These are phyloP conservation scores for Tetramorium bicarinatum DNA, from an alignment of 2,888 invertebrate species.

Conservation along the genomic window DNA sequence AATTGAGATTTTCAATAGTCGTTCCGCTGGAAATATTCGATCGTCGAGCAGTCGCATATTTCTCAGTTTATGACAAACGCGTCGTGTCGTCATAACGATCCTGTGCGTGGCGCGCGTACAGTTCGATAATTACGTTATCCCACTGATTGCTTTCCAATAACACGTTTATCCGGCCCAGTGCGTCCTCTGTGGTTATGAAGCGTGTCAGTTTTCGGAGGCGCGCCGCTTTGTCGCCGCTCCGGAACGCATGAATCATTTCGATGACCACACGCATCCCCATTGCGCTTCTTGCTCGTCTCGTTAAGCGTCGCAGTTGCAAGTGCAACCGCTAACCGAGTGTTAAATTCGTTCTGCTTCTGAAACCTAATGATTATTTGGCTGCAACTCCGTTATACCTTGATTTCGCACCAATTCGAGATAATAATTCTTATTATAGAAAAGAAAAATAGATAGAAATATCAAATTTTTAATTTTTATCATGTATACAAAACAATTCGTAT, in stretches of 20 bases:
- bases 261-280: constrained; percentile 48
- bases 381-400: not conserved
- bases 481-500: not conserved
- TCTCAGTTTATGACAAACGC: constrained; percentile 45
- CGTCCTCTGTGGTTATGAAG: constrained; percentile 74
- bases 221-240: constrained; percentile 60
- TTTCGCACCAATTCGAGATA: not conserved
- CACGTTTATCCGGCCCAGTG: constrained; percentile 71
- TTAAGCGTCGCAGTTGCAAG: constrained; percentile 43
- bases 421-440: not conserved
- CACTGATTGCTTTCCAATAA: constrained; percentile 75
- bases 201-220: constrained; percentile 72
- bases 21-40: constrained; percentile 26
- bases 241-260: constrained; percentile 57
- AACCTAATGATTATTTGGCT: not conserved
- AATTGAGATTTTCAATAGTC: constrained; percentile 13
- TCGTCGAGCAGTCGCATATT: constrained; percentile 23
- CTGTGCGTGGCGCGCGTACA: constrained; percentile 60
- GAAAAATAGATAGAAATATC: not conserved
- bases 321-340: constrained; percentile 13
- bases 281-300: constrained; percentile 52
- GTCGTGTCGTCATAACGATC: constrained; percentile 52
- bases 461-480: not conserved
- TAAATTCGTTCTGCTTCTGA: constrained; percentile 8
- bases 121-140: constrained; percentile 74